A percentile compares a stretch with the other conserved stretches of the same genome.
phyloP scores from a whole-genome alignment of 2,888 invertebrate genomes.

The Microchrysa polita region DNA sequence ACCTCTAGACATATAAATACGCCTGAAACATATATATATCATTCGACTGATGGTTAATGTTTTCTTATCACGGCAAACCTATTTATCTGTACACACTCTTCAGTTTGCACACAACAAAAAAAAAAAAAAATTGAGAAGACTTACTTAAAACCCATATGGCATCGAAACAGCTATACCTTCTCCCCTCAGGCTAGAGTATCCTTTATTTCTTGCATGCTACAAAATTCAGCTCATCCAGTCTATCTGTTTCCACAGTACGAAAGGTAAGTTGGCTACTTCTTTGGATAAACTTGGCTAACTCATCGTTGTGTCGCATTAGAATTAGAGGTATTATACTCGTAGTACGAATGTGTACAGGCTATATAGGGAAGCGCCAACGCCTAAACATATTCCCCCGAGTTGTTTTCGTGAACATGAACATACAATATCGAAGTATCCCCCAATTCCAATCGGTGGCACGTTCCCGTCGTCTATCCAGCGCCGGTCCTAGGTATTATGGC shows the following conservation, averaged over 20 bases:
- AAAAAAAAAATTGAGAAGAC: neutral
- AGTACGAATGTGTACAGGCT: too few species aligned
- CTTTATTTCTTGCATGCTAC: slow-evolving; percentile 37
- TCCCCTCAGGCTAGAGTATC: neutral
- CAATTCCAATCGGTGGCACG: slow-evolving; percentile 6
- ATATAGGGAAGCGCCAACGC: slow-evolving; percentile 7
- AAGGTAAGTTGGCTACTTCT: slow-evolving; percentile 10
- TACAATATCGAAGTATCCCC: slow-evolving; percentile 33
- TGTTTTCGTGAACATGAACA: slow-evolving; percentile 19
- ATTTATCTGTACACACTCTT: slow-evolving; percentile 54
- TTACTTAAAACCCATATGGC: neutral
- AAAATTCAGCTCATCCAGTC: slow-evolving; percentile 23
- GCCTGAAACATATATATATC: slow-evolving; percentile 46
- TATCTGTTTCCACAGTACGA: neutral
- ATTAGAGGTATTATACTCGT: too few species aligned
- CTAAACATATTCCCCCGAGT: slow-evolving; percentile 30
- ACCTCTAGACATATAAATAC: slow-evolving; percentile 49
- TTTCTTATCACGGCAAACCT: slow-evolving; percentile 60
- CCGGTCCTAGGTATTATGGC: too few species aligned
- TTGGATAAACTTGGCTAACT: slow-evolving; percentile 28
- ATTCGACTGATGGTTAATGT: slow-evolving; percentile 50
- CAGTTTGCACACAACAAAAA: slow-evolving; percentile 16
- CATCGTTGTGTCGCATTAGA: slow-evolving; percentile 21
- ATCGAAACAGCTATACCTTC: neutral
- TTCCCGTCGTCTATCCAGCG: neutral